phyloP scores from a whole-genome alignment of 1,140 invertebrate species.

The Heliothis subflexa region DNA sequence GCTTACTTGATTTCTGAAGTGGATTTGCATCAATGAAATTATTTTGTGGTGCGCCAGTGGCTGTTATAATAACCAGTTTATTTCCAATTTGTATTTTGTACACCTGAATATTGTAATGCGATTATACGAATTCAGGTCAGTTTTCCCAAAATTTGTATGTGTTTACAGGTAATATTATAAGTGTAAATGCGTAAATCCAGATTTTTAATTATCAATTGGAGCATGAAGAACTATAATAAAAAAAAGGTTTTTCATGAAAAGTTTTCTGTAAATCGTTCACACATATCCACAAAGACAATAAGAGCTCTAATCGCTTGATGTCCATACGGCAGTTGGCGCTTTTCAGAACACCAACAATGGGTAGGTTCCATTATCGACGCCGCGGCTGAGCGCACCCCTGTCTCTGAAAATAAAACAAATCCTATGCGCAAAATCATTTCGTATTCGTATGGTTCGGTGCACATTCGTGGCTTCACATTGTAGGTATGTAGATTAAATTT shows the following conservation, averaged over 20 bases:
- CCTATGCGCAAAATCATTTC: constrained; percentile 55
- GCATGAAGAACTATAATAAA: background rate
- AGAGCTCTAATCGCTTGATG: constrained; percentile 49
- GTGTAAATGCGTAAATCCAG: background rate
- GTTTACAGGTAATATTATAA: background rate
- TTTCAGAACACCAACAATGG: constrained; percentile 47
- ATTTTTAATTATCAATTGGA: background rate
- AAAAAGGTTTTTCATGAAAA: constrained; percentile 1
- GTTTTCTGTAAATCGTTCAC: constrained; percentile 32
- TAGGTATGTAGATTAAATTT: constrained; percentile 52
- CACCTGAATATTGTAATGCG: constrained; percentile 14
- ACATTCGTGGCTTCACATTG: constrained; percentile 47
- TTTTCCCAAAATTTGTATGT: background rate
- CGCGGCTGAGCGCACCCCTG: constrained; percentile 51
- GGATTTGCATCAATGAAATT: constrained; percentile 37
- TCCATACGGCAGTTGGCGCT: constrained; percentile 48
- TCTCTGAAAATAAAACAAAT: constrained; percentile 58
- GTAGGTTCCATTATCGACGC: constrained; percentile 53
- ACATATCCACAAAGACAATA: constrained; percentile 43
- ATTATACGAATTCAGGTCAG: constrained; percentile 2
- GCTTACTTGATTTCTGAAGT: constrained; percentile 40
- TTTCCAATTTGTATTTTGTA: background rate
- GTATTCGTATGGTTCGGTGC: constrained; percentile 51
- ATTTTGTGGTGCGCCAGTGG: constrained; percentile 4
- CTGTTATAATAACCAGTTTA: constrained; percentile 4